Conservation (phyloP, 2,797 vertebrate genomes). For the Eulemur mongoz region DNA sequence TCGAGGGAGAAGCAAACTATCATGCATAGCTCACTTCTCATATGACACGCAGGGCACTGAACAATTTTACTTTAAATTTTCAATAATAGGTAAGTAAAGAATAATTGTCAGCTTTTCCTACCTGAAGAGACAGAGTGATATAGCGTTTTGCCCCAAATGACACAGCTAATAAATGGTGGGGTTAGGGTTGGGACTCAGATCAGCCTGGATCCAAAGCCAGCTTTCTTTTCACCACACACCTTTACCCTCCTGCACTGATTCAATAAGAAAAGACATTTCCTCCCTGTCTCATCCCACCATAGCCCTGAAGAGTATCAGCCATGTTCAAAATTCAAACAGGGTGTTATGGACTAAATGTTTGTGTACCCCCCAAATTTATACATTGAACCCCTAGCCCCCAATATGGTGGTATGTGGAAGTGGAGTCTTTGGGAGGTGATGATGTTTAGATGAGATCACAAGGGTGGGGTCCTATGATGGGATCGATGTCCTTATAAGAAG, state of each 20-base stretch:
- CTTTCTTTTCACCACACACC: background rate
- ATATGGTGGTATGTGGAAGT: background rate
- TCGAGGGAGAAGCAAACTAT: background rate
- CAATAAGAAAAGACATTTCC: background rate
- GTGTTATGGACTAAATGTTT: background rate
- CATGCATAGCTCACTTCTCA: background rate
- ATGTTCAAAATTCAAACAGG: background rate
- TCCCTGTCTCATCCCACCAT: background rate
- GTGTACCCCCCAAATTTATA: background rate
- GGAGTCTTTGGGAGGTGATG: background rate
- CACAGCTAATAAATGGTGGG: background rate
- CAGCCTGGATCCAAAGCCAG: background rate
- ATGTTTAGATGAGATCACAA: background rate
- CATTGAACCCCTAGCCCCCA: background rate
- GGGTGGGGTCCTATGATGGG: background rate
- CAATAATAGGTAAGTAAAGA: background rate
- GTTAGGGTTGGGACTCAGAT: background rate
- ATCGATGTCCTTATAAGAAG: background rate
- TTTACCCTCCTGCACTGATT: accelerated
- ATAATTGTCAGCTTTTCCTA: background rate
- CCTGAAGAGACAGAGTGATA: background rate
- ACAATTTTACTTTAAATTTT: background rate
- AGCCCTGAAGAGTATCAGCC: background rate
- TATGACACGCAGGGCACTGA: background rate
- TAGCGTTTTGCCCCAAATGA: background rate